Percentiles rank a stretch among this genome's conserved stretches.
Evolutionary conservation across 2,888 invertebrate species (phyloP).

Genomic region (Chydorus sphaericus): DNA sequence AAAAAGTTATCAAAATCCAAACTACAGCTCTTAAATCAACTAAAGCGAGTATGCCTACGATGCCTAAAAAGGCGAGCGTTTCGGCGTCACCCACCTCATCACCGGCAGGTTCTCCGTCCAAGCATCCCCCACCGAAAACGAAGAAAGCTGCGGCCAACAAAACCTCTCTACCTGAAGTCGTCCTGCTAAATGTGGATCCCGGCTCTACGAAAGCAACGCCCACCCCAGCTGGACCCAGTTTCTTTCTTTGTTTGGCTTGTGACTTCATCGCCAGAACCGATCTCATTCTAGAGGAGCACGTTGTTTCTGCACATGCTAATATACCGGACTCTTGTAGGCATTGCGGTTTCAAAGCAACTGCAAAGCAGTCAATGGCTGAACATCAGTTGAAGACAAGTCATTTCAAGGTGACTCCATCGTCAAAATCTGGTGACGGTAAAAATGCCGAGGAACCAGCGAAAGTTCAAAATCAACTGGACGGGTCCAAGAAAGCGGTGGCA

Average conservation of each 20-base stretch:
- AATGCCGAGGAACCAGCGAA: not conserved
- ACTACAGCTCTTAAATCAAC: not conserved
- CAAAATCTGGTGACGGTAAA: not conserved
- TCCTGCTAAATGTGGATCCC: not conserved
- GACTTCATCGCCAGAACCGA: not conserved
- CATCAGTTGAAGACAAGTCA: conserved; percentile 7
- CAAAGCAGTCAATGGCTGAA: not conserved
- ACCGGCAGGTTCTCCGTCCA: not conserved
- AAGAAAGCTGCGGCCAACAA: not conserved
- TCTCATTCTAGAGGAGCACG: conserved; percentile 8
- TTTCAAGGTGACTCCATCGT: not conserved
- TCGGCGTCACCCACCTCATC: not conserved
- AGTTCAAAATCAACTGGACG: not conserved
- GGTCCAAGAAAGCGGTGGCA: not conserved
- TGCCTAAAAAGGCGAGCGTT: too few relatives aligned
- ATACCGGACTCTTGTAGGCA: not conserved
- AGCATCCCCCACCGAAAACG: not conserved
- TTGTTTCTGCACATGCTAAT: not conserved
- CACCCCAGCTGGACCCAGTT: not conserved
- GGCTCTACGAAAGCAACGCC: not conserved
- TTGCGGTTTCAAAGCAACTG: conserved; percentile 1
- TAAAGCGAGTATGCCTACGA: not conserved
- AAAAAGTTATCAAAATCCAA: conserved; percentile 10
- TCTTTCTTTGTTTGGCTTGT: conserved; percentile 1
- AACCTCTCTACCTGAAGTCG: too few relatives aligned